Evolutionary conservation across 2,888 invertebrate genomes (phyloP).

Genomic region (Proisotoma minuta): DNA sequence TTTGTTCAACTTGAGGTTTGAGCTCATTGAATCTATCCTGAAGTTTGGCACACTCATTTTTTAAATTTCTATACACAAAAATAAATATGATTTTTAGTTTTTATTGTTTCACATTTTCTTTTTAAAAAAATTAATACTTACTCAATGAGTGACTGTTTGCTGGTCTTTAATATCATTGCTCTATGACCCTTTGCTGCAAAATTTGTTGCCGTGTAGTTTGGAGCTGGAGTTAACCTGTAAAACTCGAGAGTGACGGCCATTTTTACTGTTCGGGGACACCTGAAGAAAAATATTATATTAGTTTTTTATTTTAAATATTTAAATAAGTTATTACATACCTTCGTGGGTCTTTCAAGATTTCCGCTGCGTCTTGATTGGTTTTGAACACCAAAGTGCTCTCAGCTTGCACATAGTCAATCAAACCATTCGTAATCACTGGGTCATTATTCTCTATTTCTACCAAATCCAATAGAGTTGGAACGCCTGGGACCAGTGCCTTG

Average conservation of each 20-base stretch:
- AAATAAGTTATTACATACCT: background rate
- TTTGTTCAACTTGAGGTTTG: constrained; percentile 12
- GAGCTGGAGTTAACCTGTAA: constrained; percentile 37
- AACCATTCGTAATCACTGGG: constrained; percentile 73
- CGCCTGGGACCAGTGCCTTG: constrained; percentile 46
- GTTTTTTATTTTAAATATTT: background rate
- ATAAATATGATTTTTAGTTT: background rate
- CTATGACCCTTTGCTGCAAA: background rate
- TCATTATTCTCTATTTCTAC: constrained; percentile 62
- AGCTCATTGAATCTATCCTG: constrained; percentile 14
- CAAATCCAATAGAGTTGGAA: constrained; percentile 62
- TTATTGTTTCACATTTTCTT: background rate
- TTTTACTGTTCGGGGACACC: too few relatives aligned
- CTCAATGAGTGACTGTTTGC: constrained; percentile 17
- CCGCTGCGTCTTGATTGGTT: constrained; percentile 63
- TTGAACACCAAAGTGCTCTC: constrained; percentile 75
- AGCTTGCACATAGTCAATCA: constrained; percentile 71
- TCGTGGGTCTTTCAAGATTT: constrained; percentile 55
- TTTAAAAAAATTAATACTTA: constrained; percentile 10
- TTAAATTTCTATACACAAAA: background rate
- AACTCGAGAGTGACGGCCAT: constrained; percentile 37
- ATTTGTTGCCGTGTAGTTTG: constrained; percentile 30
- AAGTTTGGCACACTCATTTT: constrained; percentile 1
- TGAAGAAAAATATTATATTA: background rate
- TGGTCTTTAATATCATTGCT: constrained; percentile 21